Evolutionary conservation across 2,888 invertebrate species (phyloP).

Genomic region (Unio delphinus): DNA sequence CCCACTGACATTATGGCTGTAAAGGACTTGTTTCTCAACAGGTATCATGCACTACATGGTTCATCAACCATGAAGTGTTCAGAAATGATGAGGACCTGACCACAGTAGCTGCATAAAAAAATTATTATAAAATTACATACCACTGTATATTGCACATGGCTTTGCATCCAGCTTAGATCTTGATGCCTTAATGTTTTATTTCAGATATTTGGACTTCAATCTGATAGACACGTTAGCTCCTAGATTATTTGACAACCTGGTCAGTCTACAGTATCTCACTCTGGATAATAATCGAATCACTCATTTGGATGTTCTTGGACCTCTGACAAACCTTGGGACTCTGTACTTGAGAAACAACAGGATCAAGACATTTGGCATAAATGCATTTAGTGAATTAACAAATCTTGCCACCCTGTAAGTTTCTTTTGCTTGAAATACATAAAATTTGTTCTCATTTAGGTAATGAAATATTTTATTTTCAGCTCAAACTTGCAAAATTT

Average conservation of each 20-base stretch:
- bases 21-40: no score
- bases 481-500: no score
- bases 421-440: no score
- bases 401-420: constrained; percentile 3
- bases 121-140: no score
- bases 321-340: constrained; percentile 20
- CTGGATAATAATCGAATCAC: constrained; percentile 24
- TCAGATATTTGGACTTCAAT: constrained; percentile 21
- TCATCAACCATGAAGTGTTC: no score
- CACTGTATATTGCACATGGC: not conserved
- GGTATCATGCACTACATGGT: no score
- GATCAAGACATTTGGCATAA: constrained; percentile 37
- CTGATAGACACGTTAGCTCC: constrained; percentile 10
- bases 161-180: no score
- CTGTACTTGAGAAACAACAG: constrained; percentile 37
- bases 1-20: no score
- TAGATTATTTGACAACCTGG: constrained; percentile 15
- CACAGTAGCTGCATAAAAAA: no score
- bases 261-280: constrained; percentile 6
- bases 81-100: no score
- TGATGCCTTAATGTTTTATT: constrained; percentile 2
- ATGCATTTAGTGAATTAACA: constrained; percentile 35
- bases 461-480: no score
- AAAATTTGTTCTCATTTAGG: no score
- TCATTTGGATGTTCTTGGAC: constrained; percentile 36